Base-by-base conservation (phyloP, 2,888 invertebrate species). In the Linhomoeus sp. region DNA sequence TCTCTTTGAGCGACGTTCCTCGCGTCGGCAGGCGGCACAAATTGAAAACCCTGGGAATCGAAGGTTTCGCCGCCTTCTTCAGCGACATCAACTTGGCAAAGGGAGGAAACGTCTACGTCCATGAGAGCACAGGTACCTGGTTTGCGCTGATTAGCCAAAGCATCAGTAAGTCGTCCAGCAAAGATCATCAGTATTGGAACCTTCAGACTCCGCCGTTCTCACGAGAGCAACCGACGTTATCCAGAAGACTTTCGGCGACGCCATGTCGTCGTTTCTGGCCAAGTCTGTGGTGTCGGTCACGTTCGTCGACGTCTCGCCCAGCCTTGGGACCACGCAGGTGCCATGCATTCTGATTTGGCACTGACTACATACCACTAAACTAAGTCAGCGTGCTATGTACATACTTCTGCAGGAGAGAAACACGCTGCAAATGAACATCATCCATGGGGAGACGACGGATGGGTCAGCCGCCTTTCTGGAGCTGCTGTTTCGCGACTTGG, bases 41-140 rank as follows among this genome's bases (percentile, higher is more conserved):
- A 15, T 46, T 59, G 24, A 58, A 58, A 33, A 55, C 57, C 33
- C 52, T 56, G 52, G 52, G 56, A 19, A 50, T 53, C 12, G 47
- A 50, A 19, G 61, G 57, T 29, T 52, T 62, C 25, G 62, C 62
- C 25, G 61, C 62, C 2, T 62, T 61, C 51, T 62, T 57, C 43
- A 58, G 53, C 14, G 51, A 54, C 9, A 56, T 57, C 36, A 60
- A 63, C 49, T 37, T 58, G 17, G 47, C 54, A 5, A 46, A 45
- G 38, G 52, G 52, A 36, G 60, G 60, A 36, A 44, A 47, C 19
- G 50, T 57, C 2, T 45, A 42, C 17, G 48, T 50, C 2, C 43
- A 42, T 2, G 48, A 50, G 20, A 36, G 48, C 29, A 9, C 29
- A 12, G 29, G 29, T 29, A 12, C 29, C 7, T 29, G 5, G 7